phyloP scores from a whole-genome alignment of 2,113 vertebrate species.

The Beaufortia kweichowensis region DNA sequence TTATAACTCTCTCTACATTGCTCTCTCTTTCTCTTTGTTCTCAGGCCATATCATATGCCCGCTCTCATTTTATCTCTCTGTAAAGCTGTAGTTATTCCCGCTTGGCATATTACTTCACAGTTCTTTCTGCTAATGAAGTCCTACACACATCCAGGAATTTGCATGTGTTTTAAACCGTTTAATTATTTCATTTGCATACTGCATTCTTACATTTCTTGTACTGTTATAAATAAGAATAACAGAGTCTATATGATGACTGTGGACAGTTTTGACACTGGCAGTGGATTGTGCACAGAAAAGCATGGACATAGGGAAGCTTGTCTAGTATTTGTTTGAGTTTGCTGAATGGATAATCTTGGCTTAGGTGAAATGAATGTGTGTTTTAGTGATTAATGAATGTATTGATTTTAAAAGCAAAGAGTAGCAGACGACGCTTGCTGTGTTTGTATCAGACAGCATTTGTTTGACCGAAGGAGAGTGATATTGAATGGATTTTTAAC shows the following conservation, averaged over 20 bases:
- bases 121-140: constrained; percentile 35
- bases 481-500: constrained; percentile 26
- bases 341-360: constrained; percentile 4
- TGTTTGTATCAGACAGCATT: constrained; percentile 36
- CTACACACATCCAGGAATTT: constrained; percentile 34
- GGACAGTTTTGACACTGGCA: not conserved
- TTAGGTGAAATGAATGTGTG: constrained; percentile 20
- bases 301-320: not conserved
- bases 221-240: not conserved
- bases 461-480: constrained; percentile 30
- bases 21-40: constrained; percentile 9
- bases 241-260: not conserved
- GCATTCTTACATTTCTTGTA: not conserved
- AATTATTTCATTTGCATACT: constrained; percentile 50
- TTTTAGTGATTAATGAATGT: constrained; percentile 40
- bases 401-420: constrained; percentile 37
- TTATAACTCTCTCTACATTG: not conserved
- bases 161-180: constrained; percentile 37
- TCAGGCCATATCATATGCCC: constrained; percentile 8
- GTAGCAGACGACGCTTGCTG: not conserved
- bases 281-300: not conserved
- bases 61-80: not conserved
- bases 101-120: constrained; percentile 29
- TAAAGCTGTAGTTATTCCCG: not conserved
- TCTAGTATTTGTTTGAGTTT: constrained; percentile 13